Base-by-base conservation (phyloP, 2,888 invertebrate species). In the Sturmia bella region DNA sequence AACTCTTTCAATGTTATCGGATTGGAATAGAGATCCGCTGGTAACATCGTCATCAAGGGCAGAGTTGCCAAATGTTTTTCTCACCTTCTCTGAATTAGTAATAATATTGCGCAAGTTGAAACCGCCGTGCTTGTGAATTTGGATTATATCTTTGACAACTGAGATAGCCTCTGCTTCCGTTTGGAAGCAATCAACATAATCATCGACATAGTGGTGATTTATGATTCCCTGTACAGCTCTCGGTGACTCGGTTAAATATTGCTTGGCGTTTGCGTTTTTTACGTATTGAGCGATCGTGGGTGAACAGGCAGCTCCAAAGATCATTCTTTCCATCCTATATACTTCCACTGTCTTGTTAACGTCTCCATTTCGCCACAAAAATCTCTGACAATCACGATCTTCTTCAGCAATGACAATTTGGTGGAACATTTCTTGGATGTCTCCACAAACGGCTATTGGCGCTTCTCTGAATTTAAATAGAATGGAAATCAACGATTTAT, bases 111-210 rank as follows among this genome's bases (percentile, higher is more conserved):
- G 48, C 3, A 75, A 13, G 12, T 69, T 17, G 41, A 84, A 84
- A 0, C 81, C 80, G 9, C 45, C 81, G 5, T 41, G 66, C 11
- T 27, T 54, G 15, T 84, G 79, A 39, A 79, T 79, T n/a, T 27
- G 21, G 1, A 75, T 73, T 2, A 84, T 64, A 9, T 75, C 75
- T 13, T 56, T 50, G 6, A 76, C 41, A 5, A 81, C 69, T 4
- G 13, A 6, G 6, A 64, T 27, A 0, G 81, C 78, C 54, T 84
- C 76, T 1, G 50, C 54, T 4, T 75, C 78, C 9, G 68, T 37
- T 19, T 83, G 59, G 41, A 78, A 69, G 43, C 80, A 72, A 32
- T 74, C 74, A 2, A 78, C 78, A 32, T 74, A 83, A 17, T 27
- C 27, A 6, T 27, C 27, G 3, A 27, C 27, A 27, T 27, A 27